These are phyloP conservation scores for Thelaira solivaga DNA, from an alignment of 2,888 invertebrate genomes.

Conservation along the genomic window DNA sequence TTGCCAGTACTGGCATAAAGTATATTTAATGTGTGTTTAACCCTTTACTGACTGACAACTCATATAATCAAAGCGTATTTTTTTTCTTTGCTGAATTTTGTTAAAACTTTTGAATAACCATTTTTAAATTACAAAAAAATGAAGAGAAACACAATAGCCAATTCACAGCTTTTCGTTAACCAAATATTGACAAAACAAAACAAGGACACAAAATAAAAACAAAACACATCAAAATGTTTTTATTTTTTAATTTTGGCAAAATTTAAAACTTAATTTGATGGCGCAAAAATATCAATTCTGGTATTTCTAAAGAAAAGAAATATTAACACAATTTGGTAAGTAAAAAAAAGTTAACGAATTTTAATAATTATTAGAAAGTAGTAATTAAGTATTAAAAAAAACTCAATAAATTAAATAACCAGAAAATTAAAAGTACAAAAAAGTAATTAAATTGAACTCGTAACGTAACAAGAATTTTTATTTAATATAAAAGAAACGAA, in stretches of 20 bases:
- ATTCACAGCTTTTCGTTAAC: conserved; percentile 38
- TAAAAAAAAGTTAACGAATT: conserved; percentile 22
- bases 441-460: conserved; percentile 61
- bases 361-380: conserved; percentile 37
- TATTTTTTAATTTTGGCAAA: not conserved
- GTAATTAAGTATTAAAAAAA: conserved; percentile 11
- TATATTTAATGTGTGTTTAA: not conserved
- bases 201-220: not conserved
- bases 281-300: not conserved
- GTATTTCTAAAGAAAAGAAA: conserved; percentile 13
- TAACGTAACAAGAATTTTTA: conserved; percentile 61
- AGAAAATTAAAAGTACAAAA: conserved; percentile 38
- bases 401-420: conserved; percentile 32
- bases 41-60: not conserved
- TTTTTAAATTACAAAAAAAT: not conserved
- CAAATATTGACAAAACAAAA: conserved; percentile 13
- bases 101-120: conserved; percentile 39
- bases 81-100: conserved; percentile 16
- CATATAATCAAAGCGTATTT: not conserved
- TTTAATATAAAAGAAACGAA: conserved; percentile 58
- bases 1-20: no score
- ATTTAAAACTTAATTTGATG: conserved; percentile 10
- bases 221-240: not conserved
- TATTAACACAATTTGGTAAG: conserved; percentile 41
- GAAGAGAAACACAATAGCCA: not conserved